Evolutionary conservation across 2,113 vertebrate genomes (phyloP).

Genomic region (Lepus europaeus): DNA sequence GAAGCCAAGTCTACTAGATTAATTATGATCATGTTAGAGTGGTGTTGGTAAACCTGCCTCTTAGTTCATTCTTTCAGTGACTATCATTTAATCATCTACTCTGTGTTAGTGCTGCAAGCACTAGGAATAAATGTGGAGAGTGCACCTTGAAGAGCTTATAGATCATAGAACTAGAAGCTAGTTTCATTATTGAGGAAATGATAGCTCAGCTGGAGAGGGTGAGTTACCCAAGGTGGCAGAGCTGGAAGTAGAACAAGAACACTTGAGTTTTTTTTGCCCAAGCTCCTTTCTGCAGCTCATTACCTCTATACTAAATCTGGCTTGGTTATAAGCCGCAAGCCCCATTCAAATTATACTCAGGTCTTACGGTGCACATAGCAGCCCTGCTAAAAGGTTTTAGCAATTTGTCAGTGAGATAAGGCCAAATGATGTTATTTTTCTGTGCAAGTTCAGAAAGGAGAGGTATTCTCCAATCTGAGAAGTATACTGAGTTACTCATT

Average conservation of each 20-base stretch:
- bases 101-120: not conserved
- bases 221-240: not conserved
- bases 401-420: not conserved
- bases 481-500: slow-evolving; percentile 28
- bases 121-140: not conserved
- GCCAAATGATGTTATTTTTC: not conserved
- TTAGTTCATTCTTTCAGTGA: not conserved
- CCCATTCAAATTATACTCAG: not conserved
- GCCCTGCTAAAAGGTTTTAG: not conserved
- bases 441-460: not conserved
- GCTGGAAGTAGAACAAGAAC: not conserved
- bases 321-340: not conserved
- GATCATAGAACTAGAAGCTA: not conserved
- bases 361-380: not conserved
- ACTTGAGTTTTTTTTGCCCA: not conserved
- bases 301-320: not conserved
- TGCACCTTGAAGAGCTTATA: not conserved
- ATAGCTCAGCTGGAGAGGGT: not conserved
- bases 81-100: not conserved
- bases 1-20: slow-evolving; percentile 33
- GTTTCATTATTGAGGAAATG: not conserved
- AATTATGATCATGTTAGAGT: not conserved
- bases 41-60: not conserved
- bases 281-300: not conserved
- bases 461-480: not conserved